phyloP scores from a whole-genome alignment of 2,113 vertebrate species.

The Elaphurus davidianus region DNA sequence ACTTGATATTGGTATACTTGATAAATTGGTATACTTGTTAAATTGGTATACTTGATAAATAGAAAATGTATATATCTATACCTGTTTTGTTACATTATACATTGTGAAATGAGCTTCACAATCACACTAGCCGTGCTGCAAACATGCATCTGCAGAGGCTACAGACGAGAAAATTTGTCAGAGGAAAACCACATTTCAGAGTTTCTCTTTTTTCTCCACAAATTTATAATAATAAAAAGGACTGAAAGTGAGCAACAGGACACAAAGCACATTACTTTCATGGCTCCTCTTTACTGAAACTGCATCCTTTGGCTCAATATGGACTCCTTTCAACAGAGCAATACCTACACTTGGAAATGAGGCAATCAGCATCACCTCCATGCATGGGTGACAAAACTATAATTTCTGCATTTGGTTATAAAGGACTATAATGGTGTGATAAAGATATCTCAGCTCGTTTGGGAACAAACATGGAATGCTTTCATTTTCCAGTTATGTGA shows the following conservation, averaged over 20 bases:
- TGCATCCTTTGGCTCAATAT: background rate
- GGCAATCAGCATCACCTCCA: background rate
- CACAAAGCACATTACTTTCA: background rate
- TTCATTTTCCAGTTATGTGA: background rate
- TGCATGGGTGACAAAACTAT: background rate
- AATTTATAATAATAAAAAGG: background rate
- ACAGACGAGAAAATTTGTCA: background rate
- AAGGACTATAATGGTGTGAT: background rate
- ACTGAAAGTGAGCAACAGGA: background rate
- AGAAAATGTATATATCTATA: background rate
- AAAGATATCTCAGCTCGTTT: background rate
- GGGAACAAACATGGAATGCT: background rate
- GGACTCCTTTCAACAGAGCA: background rate
- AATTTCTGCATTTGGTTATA: background rate
- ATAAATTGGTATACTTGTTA: background rate
- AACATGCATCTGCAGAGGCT: background rate
- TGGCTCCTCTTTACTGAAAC: background rate
- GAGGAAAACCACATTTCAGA: background rate
- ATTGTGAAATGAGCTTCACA: background rate
- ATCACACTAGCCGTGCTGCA: background rate
- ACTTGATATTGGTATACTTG: background rate
- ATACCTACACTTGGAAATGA: background rate
- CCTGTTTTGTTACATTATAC: background rate
- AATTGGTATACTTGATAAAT: background rate
- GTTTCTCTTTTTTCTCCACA: background rate